Conservation (phyloP, 2,888 invertebrate genomes). For the Podotricha telesiphe region DNA sequence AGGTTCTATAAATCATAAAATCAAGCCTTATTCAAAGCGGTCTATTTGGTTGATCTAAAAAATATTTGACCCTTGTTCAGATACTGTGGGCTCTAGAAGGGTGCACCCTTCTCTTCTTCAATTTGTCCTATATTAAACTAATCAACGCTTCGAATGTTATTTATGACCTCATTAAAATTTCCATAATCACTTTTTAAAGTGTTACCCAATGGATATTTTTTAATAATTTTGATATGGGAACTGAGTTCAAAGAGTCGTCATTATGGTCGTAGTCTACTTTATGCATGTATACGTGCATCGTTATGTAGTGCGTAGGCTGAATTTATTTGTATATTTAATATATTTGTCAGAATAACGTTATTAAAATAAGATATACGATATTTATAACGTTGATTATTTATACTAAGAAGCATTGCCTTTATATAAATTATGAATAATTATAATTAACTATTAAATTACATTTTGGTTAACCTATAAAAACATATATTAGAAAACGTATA, state of each 20-base stretch:
- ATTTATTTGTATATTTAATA: slow-evolving; percentile 70
- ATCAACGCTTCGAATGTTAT: slow-evolving; percentile 70
- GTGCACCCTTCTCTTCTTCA: slow-evolving; percentile 73
- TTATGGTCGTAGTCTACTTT: too few relatives aligned
- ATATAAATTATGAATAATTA: too few relatives aligned
- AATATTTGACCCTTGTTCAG: slow-evolving; percentile 68
- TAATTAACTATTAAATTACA: too few relatives aligned
- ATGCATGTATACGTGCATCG: slow-evolving; percentile 36
- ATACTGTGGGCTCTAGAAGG: slow-evolving; percentile 66
- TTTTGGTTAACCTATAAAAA: too few relatives aligned
- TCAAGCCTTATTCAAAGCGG: slow-evolving; percentile 78
- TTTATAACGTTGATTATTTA: slow-evolving; percentile 20
- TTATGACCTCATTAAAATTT: slow-evolving; percentile 79
- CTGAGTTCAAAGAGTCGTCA: slow-evolving; percentile 33
- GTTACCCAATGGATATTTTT: slow-evolving; percentile 56
- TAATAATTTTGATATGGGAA: slow-evolving; percentile 37
- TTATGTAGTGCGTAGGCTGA: slow-evolving; percentile 59
- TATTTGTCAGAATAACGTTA: slow-evolving; percentile 42
- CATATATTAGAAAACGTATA: too few relatives aligned
- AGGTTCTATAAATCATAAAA: slow-evolving; percentile 82
- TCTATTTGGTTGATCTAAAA: slow-evolving; percentile 74
- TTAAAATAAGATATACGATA: slow-evolving; percentile 18
- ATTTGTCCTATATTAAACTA: slow-evolving; percentile 77
- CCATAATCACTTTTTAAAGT: slow-evolving; percentile 65
- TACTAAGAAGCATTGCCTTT: too few relatives aligned